Evolutionary conservation across 2,797 vertebrate species (phyloP), one percentile per base, ranked within the genome.

Genomic region (Rhabdomys pumilio): DNA sequence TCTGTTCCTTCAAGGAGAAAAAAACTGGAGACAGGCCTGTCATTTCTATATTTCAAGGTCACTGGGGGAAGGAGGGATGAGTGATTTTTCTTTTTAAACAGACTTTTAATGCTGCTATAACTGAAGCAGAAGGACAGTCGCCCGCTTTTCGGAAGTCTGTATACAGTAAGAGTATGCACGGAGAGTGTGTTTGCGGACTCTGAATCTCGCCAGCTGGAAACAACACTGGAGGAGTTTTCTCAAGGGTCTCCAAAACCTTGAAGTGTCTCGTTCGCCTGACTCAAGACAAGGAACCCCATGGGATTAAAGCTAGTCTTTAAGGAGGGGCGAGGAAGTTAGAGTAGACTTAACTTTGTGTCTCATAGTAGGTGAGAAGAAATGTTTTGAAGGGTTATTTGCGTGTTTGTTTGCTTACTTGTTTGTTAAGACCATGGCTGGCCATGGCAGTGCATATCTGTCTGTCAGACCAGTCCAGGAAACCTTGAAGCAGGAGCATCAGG

Each of bases 141-240:
- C n/a, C n/a, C 20, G 6, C 67, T 92, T 90, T 82, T 57, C 93
- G 63, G 67, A 69, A 93, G 61, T 83, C 53, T 47, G 59, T 86
- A 93, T 97, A 96, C 75, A 97, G 63, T 57, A 88, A 55, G 79
- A 55, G 79, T 50, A 72, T 4, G 3, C 24, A 22, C n/a, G 79
- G 57, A 82, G 50, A 53, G 59, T 31, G 92, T 91, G 67, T 93
- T 92, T 89, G 53, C 79, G 57, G 94, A 61, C 87, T 94, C 84
- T 29, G 63, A 59, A 55, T 80, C 89, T 65, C 72, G 55, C 67
- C 93, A 81, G 87, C 84, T 41, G 57, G 73, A 96, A 95, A 83
- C 31, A 6, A 13, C 24, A 93, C 94, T 84, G 31, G 59, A 90
- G 76, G 57, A 80, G 61, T 14, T 2, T 34, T 88, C 63, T 83